A percentile compares a stretch with the other conserved stretches of the same genome.
Evolutionary conservation across 2,113 vertebrate species (phyloP).

Genomic region (Megaceryle maxima): DNA sequence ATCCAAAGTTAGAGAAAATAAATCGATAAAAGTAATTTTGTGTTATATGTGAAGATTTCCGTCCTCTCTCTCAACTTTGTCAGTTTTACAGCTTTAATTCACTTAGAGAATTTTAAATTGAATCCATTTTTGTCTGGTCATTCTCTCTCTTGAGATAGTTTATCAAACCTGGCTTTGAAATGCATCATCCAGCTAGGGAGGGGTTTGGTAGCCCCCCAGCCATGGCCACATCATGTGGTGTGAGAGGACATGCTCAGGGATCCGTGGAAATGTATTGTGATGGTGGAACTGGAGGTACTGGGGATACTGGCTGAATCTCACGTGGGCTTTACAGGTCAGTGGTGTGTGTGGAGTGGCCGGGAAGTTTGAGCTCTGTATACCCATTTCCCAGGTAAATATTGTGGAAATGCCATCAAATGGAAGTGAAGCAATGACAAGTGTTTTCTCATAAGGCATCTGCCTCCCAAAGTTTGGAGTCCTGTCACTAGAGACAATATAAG

Average conservation of each 20-base stretch:
- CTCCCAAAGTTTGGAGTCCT: background rate
- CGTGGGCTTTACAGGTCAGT: background rate
- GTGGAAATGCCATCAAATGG: background rate
- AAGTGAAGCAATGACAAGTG: background rate
- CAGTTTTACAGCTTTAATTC: background rate
- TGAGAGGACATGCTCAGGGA: background rate
- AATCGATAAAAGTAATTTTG: conserved; percentile 51
- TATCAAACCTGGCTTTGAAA: background rate
- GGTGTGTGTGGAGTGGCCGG: background rate
- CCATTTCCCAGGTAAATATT: background rate
- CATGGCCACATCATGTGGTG: background rate
- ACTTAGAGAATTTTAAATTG: background rate
- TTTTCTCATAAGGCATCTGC: background rate
- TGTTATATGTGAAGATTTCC: background rate
- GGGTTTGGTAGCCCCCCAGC: background rate
- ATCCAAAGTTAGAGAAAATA: conserved; percentile 5
- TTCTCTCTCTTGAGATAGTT: background rate
- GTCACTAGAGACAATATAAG: background rate
- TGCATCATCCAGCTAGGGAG: rapidly evolving
- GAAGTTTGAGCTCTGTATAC: background rate
- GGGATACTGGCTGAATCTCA: background rate
- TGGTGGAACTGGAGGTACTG: background rate
- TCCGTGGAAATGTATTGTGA: background rate
- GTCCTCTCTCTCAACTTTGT: background rate
- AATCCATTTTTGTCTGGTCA: background rate